A percentile compares a stretch with the other conserved stretches of the same genome.
Evolutionary conservation across 2,113 vertebrate species (phyloP).

Genomic region (Hippoglossus stenolepis): DNA sequence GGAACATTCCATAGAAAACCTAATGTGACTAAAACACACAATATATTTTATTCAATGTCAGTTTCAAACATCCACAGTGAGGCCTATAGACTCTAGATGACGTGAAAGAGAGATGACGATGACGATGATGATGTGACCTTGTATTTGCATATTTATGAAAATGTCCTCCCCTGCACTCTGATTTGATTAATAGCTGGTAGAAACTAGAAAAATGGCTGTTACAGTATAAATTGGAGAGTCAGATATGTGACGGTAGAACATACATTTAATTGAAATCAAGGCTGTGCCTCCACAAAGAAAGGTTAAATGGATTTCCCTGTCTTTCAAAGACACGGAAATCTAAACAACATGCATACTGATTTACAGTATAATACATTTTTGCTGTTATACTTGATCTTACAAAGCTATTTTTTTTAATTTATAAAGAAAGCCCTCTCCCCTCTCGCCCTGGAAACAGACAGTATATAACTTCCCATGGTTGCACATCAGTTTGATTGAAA

Average conservation of each 20-base stretch:
- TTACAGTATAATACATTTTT: conserved; percentile 77
- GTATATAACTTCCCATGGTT: conserved; percentile 20
- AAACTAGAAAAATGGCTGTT: conserved; percentile 78
- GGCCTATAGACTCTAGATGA: conserved; percentile 43
- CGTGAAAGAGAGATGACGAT: conserved; percentile 23
- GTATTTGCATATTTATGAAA: conserved; percentile 82
- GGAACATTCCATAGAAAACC: conserved; percentile 48
- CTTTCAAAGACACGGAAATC: conserved; percentile 56
- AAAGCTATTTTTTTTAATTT: conserved; percentile 49
- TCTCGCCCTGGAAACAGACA: background rate
- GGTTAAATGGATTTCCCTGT: conserved; percentile 53
- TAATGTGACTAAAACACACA: conserved; percentile 61
- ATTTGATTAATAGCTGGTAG: conserved; percentile 79
- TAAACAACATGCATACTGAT: conserved; percentile 76
- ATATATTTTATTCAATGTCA: conserved; percentile 37
- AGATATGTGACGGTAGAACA: conserved; percentile 65
- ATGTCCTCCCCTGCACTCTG: conserved; percentile 74
- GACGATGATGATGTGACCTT: conserved; percentile 60
- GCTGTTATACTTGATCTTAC: conserved; percentile 54
- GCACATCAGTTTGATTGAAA: conserved; percentile 33
- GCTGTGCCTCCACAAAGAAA: conserved; percentile 60
- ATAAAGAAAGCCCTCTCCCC: conserved; percentile 46
- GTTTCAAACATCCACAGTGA: conserved; percentile 47
- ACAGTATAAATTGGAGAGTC: conserved; percentile 68
- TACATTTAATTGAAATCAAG: conserved; percentile 66